Base-by-base conservation (phyloP, 2,888 invertebrate genomes). In the Agriopis marginaria region DNA sequence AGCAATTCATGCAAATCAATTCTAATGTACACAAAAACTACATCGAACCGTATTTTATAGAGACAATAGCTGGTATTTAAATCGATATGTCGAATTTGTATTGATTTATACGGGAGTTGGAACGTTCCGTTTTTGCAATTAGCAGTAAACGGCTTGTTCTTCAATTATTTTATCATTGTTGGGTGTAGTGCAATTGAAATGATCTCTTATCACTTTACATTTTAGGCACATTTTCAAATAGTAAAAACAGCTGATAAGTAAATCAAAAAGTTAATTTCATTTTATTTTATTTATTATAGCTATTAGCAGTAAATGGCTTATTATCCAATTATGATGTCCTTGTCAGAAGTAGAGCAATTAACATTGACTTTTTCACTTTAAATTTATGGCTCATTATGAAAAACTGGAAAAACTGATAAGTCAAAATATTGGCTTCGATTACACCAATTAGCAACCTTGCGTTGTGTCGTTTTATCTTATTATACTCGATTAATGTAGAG, bases 1-100 rank as follows among this genome's bases (percentile, higher is more conserved):
- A 70, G 68, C 70, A 76, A 76, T 79, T 70, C 67, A 79, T 82
- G 75, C 73, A 77, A 82, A 79, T 77, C 68, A 79, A 82, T 78
- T 70, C 76, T 55, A 70, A 54, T 59, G 59, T 63, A 74, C 72
- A 76, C 77, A 80, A 77, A 79, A 76, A 72, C 71, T 32, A 32
- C 42, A 42, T 7, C 2, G 42, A 42, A 62, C 51, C 40, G 53
- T 77, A 73, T 74, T 79, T 77, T 68, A 79, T 78, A 71, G 61
- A 58, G 77, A 82, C 79, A 82, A 82, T 79, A 70, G 72, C 54
- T 67, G 10, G 60, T 76, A 76, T 78, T 66, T 78, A 76, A 80
- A 78, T 79, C 76, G 75, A 69, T 68, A 68, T 75, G 77, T 75
- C 77, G 71, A 73, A 77, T 75, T 64, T 44, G 68, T 66, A 76